Evolutionary conservation across 2,113 vertebrate genomes (phyloP).

Genomic region (Atractosteus spatula): DNA sequence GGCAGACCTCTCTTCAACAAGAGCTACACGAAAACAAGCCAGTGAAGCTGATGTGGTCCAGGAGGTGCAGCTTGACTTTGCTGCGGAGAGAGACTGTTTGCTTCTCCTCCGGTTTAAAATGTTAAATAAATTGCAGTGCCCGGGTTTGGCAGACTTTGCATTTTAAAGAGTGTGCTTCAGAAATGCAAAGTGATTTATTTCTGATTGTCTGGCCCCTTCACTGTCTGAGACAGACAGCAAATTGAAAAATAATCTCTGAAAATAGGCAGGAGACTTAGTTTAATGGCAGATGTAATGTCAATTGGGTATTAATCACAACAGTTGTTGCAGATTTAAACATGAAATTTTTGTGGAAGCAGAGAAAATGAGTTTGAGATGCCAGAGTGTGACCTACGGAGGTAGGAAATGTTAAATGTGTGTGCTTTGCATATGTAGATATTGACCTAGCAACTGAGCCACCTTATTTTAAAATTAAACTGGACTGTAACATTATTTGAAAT

Average conservation of each 20-base stretch:
- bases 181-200: not conserved
- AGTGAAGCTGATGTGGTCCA: not conserved
- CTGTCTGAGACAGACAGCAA: not conserved
- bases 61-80: not conserved
- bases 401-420: not conserved
- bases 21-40: constrained; percentile 14
- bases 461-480: constrained; percentile 3
- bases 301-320: not conserved
- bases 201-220: not conserved
- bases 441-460: not conserved
- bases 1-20: constrained; percentile 33
- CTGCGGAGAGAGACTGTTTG: not conserved
- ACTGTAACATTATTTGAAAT: not conserved
- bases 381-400: not conserved
- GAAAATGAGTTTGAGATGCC: not conserved
- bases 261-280: not conserved
- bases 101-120: not conserved
- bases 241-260: constrained; percentile 1
- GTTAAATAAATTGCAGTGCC: not conserved
- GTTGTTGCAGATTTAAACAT: not conserved
- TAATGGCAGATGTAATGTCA: not conserved
- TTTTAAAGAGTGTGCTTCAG: not conserved
- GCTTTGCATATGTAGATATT: not conserved
- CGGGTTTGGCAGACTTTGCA: not conserved
- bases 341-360: not conserved